phyloP scores from a whole-genome alignment of 2,888 invertebrate genomes.

The Cepaea hortensis region DNA sequence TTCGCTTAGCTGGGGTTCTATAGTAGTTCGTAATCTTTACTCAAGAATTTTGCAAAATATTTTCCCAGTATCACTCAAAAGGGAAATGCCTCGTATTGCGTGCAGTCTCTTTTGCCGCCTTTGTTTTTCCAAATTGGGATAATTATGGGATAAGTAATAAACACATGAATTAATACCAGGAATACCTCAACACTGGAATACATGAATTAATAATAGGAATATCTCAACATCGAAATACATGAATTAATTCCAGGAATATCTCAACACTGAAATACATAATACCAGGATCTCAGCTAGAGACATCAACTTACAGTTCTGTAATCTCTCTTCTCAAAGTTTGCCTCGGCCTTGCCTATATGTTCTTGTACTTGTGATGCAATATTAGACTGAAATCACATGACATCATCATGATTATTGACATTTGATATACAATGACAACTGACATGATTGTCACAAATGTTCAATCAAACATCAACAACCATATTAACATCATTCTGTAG shows the following conservation, averaged over 20 bases:
- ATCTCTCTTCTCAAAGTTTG: constrained; percentile 80
- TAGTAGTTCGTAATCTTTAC: too few relatives aligned
- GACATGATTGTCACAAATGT: too few relatives aligned
- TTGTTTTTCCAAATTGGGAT: too few relatives aligned
- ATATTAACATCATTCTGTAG: too few relatives aligned
- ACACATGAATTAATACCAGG: not conserved
- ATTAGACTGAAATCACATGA: constrained; percentile 59
- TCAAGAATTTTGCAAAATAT: too few relatives aligned
- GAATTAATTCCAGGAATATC: constrained; percentile 84
- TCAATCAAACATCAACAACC: too few relatives aligned
- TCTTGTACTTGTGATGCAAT: constrained; percentile 66
- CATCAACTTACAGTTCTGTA: constrained; percentile 83
- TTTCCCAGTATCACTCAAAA: too few relatives aligned
- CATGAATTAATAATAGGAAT: not conserved
- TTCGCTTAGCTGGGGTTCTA: too few relatives aligned
- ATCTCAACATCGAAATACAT: too few relatives aligned
- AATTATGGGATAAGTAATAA: not conserved
- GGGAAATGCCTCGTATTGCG: constrained; percentile 80
- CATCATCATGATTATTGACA: too few relatives aligned
- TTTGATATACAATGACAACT: too few relatives aligned
- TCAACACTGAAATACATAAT: constrained; percentile 79
- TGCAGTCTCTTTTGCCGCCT: constrained; percentile 54
- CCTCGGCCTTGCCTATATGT: constrained; percentile 66
- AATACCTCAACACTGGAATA: not conserved
- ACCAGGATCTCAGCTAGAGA: too few relatives aligned